These are phyloP conservation scores for Tineola bisselliella DNA, from an alignment of 2,888 invertebrate genomes.

Conservation along the genomic window DNA sequence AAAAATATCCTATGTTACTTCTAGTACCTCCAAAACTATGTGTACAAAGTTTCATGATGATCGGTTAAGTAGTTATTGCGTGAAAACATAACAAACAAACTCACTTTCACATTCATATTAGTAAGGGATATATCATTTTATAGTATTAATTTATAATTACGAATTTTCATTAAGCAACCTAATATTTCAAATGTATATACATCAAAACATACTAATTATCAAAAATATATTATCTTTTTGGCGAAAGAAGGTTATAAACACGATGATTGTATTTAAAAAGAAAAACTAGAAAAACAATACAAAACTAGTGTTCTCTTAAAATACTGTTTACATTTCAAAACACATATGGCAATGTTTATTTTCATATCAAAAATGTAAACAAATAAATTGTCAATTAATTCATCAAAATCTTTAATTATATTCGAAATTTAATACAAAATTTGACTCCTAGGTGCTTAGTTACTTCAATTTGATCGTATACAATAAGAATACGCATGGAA, in stretches of 20 bases:
- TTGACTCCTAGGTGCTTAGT: neutral
- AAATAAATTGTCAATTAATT: neutral
- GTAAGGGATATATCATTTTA: no score
- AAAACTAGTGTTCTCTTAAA: neutral
- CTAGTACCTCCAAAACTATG: no score
- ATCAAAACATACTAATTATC: slow-evolving; percentile 11
- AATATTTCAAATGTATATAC: neutral
- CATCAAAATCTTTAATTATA: neutral
- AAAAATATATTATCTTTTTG: neutral
- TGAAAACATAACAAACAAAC: no score
- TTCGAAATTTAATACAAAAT: neutral
- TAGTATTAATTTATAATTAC: no score
- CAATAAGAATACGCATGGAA: neutral
- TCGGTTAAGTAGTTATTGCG: no score
- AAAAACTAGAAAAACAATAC: neutral
- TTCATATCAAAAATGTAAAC: slow-evolving; percentile 1
- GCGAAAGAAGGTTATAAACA: neutral
- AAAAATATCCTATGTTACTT: no score
- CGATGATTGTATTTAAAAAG: neutral
- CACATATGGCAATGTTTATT: slow-evolving; percentile 1
- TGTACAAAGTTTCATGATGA: no score
- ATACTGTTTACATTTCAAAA: neutral
- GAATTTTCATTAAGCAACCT: no score
- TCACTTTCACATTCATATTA: no score
- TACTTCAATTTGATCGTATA: neutral